Conservation (phyloP, 2,797 vertebrate genomes). For the Myotis myotis region DNA sequence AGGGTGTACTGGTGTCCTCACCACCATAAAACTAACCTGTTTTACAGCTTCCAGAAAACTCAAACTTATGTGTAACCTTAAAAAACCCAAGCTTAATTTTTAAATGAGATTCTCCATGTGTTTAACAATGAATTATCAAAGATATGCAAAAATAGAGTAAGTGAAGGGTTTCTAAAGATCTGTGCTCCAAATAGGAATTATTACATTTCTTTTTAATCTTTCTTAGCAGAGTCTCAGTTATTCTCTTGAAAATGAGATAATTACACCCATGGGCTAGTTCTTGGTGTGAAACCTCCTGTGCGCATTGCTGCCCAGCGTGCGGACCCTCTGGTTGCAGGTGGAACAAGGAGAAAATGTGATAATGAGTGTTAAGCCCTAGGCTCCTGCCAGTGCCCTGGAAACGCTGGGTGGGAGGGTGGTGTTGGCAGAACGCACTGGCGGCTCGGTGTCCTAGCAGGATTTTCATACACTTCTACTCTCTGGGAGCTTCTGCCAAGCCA, state of each 20-base stretch:
- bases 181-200: neutral
- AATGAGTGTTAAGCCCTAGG: too few relatives aligned
- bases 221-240: neutral
- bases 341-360: neutral
- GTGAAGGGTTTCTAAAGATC: neutral
- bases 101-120: neutral
- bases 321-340: neutral
- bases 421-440: neutral
- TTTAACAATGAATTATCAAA: neutral
- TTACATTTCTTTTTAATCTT: neutral
- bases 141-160: neutral
- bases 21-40: neutral
- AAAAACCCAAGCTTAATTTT: neutral
- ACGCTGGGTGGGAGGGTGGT: accelerated
- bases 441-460: neutral
- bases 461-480: neutral
- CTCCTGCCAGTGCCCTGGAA: neutral
- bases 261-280: neutral
- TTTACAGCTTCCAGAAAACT: neutral
- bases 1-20: neutral
- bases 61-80: accelerated
- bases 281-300: neutral
- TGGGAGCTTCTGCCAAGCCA: neutral
- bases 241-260: neutral
- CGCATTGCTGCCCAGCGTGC: neutral